Conservation (phyloP, 2,888 invertebrate genomes). For the Polyommatus icarus region DNA sequence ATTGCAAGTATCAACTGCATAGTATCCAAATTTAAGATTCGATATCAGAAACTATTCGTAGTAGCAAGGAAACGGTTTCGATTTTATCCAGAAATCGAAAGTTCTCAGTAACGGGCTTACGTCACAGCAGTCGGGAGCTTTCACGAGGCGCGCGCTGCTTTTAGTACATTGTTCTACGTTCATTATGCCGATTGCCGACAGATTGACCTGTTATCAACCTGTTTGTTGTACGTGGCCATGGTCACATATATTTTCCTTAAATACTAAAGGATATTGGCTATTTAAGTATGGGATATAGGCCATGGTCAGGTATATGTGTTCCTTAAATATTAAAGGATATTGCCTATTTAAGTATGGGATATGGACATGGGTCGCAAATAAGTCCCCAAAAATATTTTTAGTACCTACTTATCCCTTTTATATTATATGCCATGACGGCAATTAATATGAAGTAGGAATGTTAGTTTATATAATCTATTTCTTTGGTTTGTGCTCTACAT, state of each 20-base stretch:
- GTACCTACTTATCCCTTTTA: too few species aligned
- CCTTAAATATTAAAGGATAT: neutral
- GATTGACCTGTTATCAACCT: neutral
- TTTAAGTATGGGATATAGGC: neutral
- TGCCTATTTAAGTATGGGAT: neutral
- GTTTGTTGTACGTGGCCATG: neutral
- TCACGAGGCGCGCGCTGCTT: slow-evolving; percentile 28
- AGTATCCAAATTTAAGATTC: neutral
- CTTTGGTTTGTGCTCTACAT: too few species aligned
- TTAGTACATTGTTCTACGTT: slow-evolving; percentile 14
- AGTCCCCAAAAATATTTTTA: too few species aligned
- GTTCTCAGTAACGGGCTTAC: slow-evolving; percentile 56
- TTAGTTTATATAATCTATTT: too few species aligned
- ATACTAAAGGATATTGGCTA: neutral
- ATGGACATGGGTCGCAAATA: neutral
- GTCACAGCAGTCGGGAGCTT: slow-evolving; percentile 45
- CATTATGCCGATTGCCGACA: neutral
- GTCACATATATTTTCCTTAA: neutral
- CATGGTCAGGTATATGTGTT: neutral
- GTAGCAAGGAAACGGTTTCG: slow-evolving; percentile 50
- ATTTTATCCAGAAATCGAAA: slow-evolving; percentile 72
- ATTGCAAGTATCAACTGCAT: too few species aligned
- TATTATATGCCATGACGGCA: too few species aligned
- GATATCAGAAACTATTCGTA: slow-evolving; percentile 21
- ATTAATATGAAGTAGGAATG: too few species aligned